Evolutionary conservation across 2,797 vertebrate species (phyloP).

Genomic region (Sibirionetta formosa): DNA sequence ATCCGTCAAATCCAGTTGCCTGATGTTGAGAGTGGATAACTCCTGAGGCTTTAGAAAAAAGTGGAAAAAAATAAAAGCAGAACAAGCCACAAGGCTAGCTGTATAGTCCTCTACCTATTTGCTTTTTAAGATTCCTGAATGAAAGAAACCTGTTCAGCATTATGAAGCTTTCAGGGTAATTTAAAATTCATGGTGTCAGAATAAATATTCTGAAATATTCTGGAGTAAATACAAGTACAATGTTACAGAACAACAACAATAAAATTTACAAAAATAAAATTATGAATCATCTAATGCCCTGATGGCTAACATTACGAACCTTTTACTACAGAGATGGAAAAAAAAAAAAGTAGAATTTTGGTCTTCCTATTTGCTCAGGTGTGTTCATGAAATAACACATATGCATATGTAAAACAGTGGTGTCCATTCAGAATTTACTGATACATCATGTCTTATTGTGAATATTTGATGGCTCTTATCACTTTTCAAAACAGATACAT

Average conservation of each 20-base stretch:
- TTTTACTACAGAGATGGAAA: background rate
- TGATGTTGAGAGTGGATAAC: background rate
- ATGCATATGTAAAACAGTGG: background rate
- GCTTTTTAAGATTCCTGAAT: background rate
- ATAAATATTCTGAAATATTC: constrained; percentile 9
- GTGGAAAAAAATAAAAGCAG: background rate
- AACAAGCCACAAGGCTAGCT: background rate
- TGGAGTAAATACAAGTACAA: constrained; percentile 13
- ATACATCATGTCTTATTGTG: background rate
- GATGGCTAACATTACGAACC: background rate
- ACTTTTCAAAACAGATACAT: background rate
- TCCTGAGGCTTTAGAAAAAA: background rate
- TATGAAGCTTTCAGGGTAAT: background rate
- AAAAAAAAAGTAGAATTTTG: background rate
- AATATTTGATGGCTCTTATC: background rate
- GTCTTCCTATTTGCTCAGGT: background rate
- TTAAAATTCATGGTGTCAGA: background rate
- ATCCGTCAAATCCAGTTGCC: background rate
- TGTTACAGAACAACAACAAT: background rate
- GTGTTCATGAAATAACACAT: background rate
- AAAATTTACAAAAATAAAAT: background rate
- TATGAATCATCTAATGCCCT: background rate
- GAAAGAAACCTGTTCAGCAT: background rate
- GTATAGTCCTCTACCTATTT: background rate
- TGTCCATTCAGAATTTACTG: background rate